These are phyloP conservation scores for Boleophthalmus pectinirostris DNA, from an alignment of 2,113 vertebrate genomes.

Conservation along the genomic window DNA sequence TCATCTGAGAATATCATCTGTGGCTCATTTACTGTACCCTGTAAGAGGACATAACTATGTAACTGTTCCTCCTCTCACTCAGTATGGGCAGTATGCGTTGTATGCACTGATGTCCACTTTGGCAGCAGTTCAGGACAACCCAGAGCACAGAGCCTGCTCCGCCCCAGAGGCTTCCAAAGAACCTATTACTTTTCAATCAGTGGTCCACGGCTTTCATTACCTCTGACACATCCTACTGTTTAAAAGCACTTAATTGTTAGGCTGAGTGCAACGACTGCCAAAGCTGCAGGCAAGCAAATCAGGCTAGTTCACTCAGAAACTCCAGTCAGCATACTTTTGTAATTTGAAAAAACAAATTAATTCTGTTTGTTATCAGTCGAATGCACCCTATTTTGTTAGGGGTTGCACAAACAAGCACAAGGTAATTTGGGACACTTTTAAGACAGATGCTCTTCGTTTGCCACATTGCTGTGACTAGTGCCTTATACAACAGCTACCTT, in stretches of 20 bases:
- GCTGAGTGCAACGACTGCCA: not conserved
- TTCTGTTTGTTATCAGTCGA: not conserved
- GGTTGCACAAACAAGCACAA: not conserved
- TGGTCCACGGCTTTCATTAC: constrained; percentile 47
- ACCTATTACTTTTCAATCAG: constrained; percentile 51
- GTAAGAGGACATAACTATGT: not conserved
- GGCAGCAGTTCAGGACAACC: constrained; percentile 9
- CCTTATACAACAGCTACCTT: no score
- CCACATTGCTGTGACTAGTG: not conserved
- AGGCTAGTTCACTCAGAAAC: constrained; percentile 10
- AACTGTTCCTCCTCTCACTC: not conserved
- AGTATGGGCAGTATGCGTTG: not conserved
- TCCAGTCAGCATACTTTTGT: not conserved
- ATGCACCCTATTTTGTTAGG: not conserved
- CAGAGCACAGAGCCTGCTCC: constrained; percentile 23
- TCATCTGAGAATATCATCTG: not conserved
- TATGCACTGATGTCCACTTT: constrained; percentile 13
- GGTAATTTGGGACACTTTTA: not conserved
- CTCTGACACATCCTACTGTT: constrained; percentile 12
- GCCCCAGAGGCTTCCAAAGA: constrained; percentile 15
- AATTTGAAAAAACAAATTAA: not conserved
- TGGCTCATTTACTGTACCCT: not conserved
- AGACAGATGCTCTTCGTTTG: not conserved
- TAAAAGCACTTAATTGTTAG: constrained; percentile 8
- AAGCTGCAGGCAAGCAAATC: constrained; percentile 10